A percentile compares a stretch with the other conserved stretches of the same genome.
Conservation (phyloP, 2,888 invertebrate species). For the Andrena bicolor region DNA sequence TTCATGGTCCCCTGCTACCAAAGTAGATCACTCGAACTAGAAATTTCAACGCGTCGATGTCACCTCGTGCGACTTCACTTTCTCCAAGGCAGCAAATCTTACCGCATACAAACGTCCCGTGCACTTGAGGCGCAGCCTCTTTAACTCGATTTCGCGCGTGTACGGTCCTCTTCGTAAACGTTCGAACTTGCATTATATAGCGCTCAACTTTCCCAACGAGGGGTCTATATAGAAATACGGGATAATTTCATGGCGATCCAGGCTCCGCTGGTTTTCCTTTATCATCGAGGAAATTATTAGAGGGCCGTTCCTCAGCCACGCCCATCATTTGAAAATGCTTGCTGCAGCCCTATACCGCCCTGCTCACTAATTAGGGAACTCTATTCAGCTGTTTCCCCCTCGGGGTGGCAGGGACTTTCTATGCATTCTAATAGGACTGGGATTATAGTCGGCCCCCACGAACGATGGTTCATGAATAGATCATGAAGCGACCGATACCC, state of each 20-base stretch:
- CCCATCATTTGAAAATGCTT: conserved; percentile 66
- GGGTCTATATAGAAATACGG: not conserved
- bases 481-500: conserved; percentile 21
- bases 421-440: conserved; percentile 66
- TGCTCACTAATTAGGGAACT: conserved; percentile 79
- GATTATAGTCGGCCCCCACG: conserved; percentile 53
- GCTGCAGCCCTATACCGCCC: conserved; percentile 73
- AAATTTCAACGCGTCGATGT: conserved; percentile 66
- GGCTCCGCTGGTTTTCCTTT: not conserved
- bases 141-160: not conserved
- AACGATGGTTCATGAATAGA: conserved; percentile 57
- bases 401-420: conserved; percentile 52
- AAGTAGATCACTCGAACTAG: conserved; percentile 74
- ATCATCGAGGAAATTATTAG: conserved; percentile 17
- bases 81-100: not conserved
- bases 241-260: not conserved
- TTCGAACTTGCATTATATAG: not conserved
- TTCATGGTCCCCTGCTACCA: conserved; percentile 67
- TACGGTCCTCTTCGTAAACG: not conserved
- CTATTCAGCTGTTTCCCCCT: conserved; percentile 72
- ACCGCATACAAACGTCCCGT: not conserved
- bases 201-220: no score
- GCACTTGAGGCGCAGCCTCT: not conserved
- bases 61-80: not conserved
- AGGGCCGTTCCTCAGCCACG: conserved; percentile 47